Evolutionary conservation across 1,140 invertebrate species (phyloP).

Genomic region (Rhyzopertha dominica): DNA sequence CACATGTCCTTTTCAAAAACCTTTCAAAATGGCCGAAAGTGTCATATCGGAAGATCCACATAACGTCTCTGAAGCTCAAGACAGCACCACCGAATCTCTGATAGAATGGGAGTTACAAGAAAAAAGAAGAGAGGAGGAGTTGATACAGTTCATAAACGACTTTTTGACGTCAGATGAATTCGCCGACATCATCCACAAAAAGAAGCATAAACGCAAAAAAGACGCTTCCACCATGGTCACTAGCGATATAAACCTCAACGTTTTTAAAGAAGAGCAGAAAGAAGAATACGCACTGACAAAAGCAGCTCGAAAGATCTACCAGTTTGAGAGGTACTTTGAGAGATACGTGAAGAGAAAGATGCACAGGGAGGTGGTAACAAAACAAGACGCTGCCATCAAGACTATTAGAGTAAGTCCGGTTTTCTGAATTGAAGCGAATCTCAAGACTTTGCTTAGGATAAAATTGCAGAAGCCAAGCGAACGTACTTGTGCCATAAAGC

Average conservation of each 20-base stretch:
- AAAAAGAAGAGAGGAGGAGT: constrained; percentile 7
- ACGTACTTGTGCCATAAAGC: constrained; percentile 10
- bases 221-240: constrained; percentile 5
- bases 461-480: constrained; percentile 12
- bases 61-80: too few species aligned
- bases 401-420: constrained; percentile 11
- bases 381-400: constrained; percentile 14
- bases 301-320: constrained; percentile 17
- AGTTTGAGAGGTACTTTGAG: constrained; percentile 20
- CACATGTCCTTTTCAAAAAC: too few species aligned
- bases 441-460: too few species aligned
- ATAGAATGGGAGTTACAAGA: background rate
- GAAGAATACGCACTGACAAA: constrained; percentile 18
- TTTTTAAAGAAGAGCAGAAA: background rate
- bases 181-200: constrained; percentile 11
- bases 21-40: too few species aligned
- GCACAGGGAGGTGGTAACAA: constrained; percentile 7
- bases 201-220: constrained; percentile 16
- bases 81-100: too few species aligned
- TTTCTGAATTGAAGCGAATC: too few species aligned
- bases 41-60: too few species aligned
- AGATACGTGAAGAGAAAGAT: constrained; percentile 13
- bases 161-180: constrained; percentile 25
- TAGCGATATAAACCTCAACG: constrained; percentile 15
- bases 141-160: constrained; percentile 22